Evolutionary conservation across 2,797 vertebrate species (phyloP).

Genomic region (Syngnathus acus): DNA sequence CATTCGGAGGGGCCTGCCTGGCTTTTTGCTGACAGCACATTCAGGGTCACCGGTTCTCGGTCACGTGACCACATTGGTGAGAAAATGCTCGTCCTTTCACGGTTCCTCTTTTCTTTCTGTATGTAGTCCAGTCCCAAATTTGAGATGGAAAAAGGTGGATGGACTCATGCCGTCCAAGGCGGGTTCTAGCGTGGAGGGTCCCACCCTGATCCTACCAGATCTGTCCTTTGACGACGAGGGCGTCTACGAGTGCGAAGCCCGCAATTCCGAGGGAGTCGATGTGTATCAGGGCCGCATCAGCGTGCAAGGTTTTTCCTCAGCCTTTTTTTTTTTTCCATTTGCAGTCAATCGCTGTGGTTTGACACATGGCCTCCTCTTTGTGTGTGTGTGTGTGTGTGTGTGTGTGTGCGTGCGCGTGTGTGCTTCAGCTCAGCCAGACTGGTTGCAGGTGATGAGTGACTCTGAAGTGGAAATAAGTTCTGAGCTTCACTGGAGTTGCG

Average conservation of each 20-base stretch:
- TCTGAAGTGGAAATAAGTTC: slow-evolving; percentile 93
- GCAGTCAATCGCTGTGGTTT: not conserved
- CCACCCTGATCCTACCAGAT: slow-evolving; percentile 78
- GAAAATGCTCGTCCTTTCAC: not conserved
- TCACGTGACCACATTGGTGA: too few species aligned
- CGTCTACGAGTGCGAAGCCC: slow-evolving; percentile 89
- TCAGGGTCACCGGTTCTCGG: too few species aligned
- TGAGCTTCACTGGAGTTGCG: slow-evolving; percentile 85
- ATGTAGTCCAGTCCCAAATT: slow-evolving; percentile 80
- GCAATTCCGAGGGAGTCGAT: slow-evolving; percentile 83
- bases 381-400: too few species aligned
- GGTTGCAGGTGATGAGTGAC: slow-evolving; percentile 90
- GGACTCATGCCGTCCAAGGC: slow-evolving; percentile 79
- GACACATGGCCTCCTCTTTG: not conserved
- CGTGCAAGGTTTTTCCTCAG: slow-evolving; percentile 76
- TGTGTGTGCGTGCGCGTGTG: too few species aligned
- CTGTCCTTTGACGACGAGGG: slow-evolving; percentile 89
- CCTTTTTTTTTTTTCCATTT: not conserved
- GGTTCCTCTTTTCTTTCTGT: not conserved
- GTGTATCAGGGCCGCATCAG: slow-evolving; percentile 82
- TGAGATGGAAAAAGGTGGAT: slow-evolving; percentile 89
- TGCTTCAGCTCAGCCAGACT: slow-evolving; percentile 86
- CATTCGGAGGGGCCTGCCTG: too few species aligned
- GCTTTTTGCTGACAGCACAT: too few species aligned
- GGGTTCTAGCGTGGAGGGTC: slow-evolving; percentile 59